Evolutionary conservation across 1,140 invertebrate genomes (phyloP).

Genomic region (Drosophila asahinai): DNA sequence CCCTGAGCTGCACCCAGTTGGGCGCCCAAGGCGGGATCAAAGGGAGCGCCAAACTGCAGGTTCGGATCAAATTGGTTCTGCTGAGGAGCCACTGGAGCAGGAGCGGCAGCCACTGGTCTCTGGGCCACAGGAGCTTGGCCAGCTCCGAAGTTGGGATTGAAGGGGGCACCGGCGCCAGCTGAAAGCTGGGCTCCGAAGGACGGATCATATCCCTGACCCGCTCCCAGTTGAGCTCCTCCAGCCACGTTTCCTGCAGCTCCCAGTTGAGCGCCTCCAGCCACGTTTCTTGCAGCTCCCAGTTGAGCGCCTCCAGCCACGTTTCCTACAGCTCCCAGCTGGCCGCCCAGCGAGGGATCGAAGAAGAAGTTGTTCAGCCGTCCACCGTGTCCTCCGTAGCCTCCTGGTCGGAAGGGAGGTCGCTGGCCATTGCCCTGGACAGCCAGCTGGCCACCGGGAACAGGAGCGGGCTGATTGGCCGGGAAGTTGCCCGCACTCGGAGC

Average conservation of each 20-base stretch:
- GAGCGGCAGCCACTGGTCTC: slow-evolving; percentile 23
- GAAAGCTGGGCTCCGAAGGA: slow-evolving; percentile 43
- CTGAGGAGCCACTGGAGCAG: slow-evolving; percentile 3
- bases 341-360: slow-evolving; percentile 41
- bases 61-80: slow-evolving; percentile 37
- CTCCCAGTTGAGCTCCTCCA: slow-evolving; percentile 35
- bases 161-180: slow-evolving; percentile 19
- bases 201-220: slow-evolving; percentile 37
- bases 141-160: slow-evolving; percentile 14
- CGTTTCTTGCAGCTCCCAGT: slow-evolving; percentile 1
- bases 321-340: slow-evolving; percentile 34
- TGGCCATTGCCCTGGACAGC: slow-evolving; percentile 41
- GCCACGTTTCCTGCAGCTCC: slow-evolving; percentile 5
- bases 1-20: slow-evolving; percentile 31
- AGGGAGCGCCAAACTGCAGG: slow-evolving; percentile 8
- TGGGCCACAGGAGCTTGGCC: slow-evolving; percentile 30
- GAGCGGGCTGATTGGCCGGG: slow-evolving; percentile 34
- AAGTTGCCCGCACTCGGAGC: slow-evolving; percentile 30
- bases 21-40: slow-evolving; percentile 31
- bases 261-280: slow-evolving; percentile 28
- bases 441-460: slow-evolving; percentile 43
- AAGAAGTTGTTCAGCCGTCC: slow-evolving; percentile 38
- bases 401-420: slow-evolving; percentile 24
- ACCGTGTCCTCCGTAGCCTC: slow-evolving; percentile 29
- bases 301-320: slow-evolving; percentile 13